Base-by-base conservation (phyloP, 2,888 invertebrate genomes). In the Phyllotreta striolata region DNA sequence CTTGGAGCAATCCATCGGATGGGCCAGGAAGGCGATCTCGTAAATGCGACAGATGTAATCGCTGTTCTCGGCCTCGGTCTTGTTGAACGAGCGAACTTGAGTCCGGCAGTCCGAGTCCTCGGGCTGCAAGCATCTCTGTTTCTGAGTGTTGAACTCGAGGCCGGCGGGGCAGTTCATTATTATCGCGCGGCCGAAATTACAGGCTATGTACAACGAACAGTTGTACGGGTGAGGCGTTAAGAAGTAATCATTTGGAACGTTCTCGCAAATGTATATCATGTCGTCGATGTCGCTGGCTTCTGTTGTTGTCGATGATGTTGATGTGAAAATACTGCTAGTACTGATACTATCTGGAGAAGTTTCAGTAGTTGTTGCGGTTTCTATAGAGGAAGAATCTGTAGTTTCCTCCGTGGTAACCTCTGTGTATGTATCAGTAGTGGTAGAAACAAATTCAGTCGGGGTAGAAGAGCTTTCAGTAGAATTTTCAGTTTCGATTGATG, bases 241-340 rank as follows among this genome's bases (percentile, higher is more conserved):
- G 4, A 58, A 58, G 13, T 49, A 46, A 6, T 14, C 13, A 10
- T 10, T 7, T 9, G 58, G 40, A 10, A 49, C 40, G 34, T 58
- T 49, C 47, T 46, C n/a, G 13, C 58, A 58, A 40, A 58, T 24
- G 12, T 58, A 58, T 4, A 49, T 13, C 34, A 58, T 39, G 35
- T 58, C 34, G 4, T 49, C 49, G 8, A 40, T 49, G 9, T 12
- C 3, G 37, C 12, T 46, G 13, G 37, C 4, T 35, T 6, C 12
- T n/a, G 43, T 34, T 41, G 55, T 41, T 46, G 47, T 47, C 14
- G 8, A 6, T 47, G 6, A 6, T 47, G 1, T 47, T 14, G 47
- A n/a, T n/a, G 47, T n/a, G n/a, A n/a, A n/a, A n/a, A n/a, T n/a
- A n/a, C n/a, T n/a, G n/a, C n/a, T n/a, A n/a, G n/a, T 47, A 47